Conservation (phyloP, 2,113 vertebrate species). For the Sorex araneus region DNA sequence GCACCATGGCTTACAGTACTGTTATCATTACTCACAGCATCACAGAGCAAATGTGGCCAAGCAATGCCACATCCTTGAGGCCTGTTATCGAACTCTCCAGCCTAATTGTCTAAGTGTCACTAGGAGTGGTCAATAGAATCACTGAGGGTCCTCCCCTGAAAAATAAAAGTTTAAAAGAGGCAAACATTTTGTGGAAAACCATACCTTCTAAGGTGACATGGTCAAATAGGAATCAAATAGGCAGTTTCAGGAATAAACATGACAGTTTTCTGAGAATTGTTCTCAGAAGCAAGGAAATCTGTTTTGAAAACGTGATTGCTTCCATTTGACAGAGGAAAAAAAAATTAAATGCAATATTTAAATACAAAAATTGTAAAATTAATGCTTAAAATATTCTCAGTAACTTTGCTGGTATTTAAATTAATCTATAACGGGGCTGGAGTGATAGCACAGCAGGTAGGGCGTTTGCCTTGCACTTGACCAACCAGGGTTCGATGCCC, state of each 20-base stretch:
- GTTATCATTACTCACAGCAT: too few relatives aligned
- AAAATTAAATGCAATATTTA: background rate
- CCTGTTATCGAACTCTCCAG: too few relatives aligned
- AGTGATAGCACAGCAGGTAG: too few relatives aligned
- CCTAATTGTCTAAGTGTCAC: too few relatives aligned
- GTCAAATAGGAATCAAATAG: background rate
- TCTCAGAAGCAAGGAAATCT: background rate
- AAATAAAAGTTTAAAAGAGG: background rate
- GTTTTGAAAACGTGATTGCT: background rate
- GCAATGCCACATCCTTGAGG: too few relatives aligned
- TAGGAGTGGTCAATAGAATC: too few relatives aligned
- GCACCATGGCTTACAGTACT: too few relatives aligned
- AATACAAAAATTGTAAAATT: background rate
- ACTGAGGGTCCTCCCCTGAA: too few relatives aligned
- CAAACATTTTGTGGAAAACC: background rate
- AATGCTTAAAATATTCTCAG: background rate
- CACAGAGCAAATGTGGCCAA: too few relatives aligned
- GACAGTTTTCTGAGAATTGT: background rate
- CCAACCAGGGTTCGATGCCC: too few relatives aligned
- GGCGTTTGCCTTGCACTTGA: too few relatives aligned
- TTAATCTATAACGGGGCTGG: too few relatives aligned
- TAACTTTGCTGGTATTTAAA: background rate
- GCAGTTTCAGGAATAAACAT: background rate
- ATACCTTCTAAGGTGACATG: background rate
- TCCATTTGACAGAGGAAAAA: constrained; percentile 1